A percentile compares a stretch with the other conserved stretches of the same genome.
Conservation (phyloP, 2,888 invertebrate genomes). For the Piscicola geometra region DNA sequence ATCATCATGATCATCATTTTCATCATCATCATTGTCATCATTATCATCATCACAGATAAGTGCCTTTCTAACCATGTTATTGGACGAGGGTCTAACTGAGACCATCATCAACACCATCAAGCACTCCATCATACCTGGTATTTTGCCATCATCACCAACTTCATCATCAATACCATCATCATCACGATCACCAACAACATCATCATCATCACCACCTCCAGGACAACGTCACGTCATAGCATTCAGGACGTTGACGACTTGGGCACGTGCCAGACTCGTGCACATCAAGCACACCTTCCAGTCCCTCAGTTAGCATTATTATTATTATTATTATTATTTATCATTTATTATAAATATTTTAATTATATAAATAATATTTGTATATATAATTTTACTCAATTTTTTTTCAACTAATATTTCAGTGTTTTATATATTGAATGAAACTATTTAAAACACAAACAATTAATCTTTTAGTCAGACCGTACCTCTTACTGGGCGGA, state of each 20-base stretch:
- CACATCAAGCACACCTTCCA: neutral
- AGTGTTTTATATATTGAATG: too few species aligned
- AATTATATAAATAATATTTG: neutral
- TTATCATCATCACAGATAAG: neutral
- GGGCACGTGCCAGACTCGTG: neutral
- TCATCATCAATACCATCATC: neutral
- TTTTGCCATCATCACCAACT: neutral
- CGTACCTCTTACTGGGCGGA: constrained; percentile 7
- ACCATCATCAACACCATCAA: constrained; percentile 1
- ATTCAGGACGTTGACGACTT: neutral
- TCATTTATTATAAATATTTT: neutral
- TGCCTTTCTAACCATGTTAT: neutral
- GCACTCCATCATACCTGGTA: neutral
- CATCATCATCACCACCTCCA: neutral
- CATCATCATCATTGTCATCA: too few species aligned
- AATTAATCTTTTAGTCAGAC: neutral
- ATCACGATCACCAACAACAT: neutral
- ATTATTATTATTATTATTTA: neutral
- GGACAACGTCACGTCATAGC: neutral
- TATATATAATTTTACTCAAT: neutral
- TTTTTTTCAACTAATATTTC: neutral
- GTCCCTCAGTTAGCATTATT: neutral
- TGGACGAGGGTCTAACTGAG: neutral
- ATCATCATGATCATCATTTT: too few species aligned
- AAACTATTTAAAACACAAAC: too few species aligned